phyloP scores from a whole-genome alignment of 2,888 invertebrate genomes.

The Troides aeacus region DNA sequence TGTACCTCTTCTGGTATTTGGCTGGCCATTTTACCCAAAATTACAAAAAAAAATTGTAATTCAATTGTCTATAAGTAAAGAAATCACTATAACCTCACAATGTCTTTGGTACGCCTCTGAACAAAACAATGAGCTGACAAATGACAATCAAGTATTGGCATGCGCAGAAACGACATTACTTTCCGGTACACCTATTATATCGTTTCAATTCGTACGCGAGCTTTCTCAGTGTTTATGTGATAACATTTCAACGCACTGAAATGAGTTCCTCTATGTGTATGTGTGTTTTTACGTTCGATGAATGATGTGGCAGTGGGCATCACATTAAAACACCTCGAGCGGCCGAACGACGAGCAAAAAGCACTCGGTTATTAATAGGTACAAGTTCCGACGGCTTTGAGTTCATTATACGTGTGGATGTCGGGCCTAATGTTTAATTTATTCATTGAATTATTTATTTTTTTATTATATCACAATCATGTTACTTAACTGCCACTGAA shows the following conservation, averaged over 20 bases:
- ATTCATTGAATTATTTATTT: background rate
- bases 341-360: slow-evolving; percentile 18
- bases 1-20: no score
- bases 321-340: slow-evolving; percentile 18
- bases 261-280: slow-evolving; percentile 11
- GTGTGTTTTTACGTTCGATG: slow-evolving; percentile 9
- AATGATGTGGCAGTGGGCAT: background rate
- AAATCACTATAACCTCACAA: no score
- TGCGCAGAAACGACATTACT: no score
- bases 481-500: background rate
- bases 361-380: slow-evolving; percentile 26
- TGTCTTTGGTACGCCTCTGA: no score
- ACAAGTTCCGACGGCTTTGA: slow-evolving; percentile 15
- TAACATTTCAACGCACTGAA: background rate
- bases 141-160: no score
- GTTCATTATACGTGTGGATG: slow-evolving; percentile 23
- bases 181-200: no score
- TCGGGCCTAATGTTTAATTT: slow-evolving; percentile 17
- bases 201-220: background rate
- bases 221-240: background rate
- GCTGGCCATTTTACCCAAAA: no score
- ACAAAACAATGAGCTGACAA: no score
- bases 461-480: background rate
- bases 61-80: no score
- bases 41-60: no score